Evolutionary conservation across 2,888 invertebrate species (phyloP).

Genomic region (Cryptus viduatorius): DNA sequence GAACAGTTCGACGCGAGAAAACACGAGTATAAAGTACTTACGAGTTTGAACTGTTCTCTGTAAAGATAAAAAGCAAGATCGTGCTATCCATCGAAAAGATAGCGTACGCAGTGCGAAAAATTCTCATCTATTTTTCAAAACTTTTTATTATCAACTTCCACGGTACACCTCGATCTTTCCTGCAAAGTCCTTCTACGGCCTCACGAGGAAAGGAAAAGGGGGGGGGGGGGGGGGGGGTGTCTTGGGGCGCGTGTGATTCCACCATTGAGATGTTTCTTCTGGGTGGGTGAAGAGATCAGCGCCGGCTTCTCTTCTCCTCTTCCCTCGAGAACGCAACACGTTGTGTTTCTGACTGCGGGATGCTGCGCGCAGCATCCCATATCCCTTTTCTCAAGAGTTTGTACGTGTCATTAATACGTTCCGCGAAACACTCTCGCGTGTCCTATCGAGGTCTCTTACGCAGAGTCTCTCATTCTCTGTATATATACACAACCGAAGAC

Average conservation of each 20-base stretch:
- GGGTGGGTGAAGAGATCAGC: constrained; percentile 66
- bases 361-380: constrained; percentile 29
- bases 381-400: constrained; percentile 58
- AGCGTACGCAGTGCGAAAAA: constrained; percentile 13
- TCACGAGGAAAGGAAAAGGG: not conserved
- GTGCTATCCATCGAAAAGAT: constrained; percentile 42
- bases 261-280: constrained; percentile 65
- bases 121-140: not conserved
- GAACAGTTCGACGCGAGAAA: not conserved
- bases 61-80: constrained; percentile 23
- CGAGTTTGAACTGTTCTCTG: not conserved
- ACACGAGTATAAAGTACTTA: not conserved
- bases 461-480: constrained; percentile 14
- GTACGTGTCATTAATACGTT: constrained; percentile 69
- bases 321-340: constrained; percentile 30
- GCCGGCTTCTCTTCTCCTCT: constrained; percentile 21
- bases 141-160: constrained; percentile 15
- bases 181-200: constrained; percentile 43
- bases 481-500: constrained; percentile 9
- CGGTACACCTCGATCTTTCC: constrained; percentile 4
- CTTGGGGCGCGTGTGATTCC: constrained; percentile 52
- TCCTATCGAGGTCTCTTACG: constrained; percentile 63
- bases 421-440: constrained; percentile 69
- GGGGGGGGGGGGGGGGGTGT: constrained; percentile 37
- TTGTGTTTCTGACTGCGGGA: constrained; percentile 42